A percentile compares a stretch with the other conserved stretches of the same genome.
Conservation (phyloP, 2,797 vertebrate genomes). For the Diplodus sargus region DNA sequence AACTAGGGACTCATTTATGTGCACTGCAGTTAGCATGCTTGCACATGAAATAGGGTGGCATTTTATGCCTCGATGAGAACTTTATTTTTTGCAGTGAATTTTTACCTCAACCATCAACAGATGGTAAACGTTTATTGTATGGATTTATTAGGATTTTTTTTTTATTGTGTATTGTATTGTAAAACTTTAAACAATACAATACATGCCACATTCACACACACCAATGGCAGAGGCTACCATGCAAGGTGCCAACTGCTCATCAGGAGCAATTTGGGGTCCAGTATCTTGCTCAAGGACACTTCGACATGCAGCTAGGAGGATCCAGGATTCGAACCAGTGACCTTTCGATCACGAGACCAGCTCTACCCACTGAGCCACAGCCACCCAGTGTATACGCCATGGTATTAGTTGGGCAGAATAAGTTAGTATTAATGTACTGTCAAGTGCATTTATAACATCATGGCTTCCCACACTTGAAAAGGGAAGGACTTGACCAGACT, state of each 20-base stretch:
- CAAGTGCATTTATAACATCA: too few species aligned
- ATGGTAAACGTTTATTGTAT: conserved; percentile 37
- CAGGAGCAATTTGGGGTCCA: too few species aligned
- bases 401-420: background rate
- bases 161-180: conserved; percentile 31
- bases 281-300: too few species aligned
- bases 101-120: conserved; percentile 38
- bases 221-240: too few species aligned
- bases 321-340: too few species aligned
- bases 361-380: too few species aligned
- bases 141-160: conserved; percentile 36
- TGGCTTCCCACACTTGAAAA: too few species aligned
- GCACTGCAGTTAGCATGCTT: conserved; percentile 50
- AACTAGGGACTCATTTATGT: conserved; percentile 46
- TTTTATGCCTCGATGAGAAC: conserved; percentile 51
- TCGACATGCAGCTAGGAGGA: too few species aligned
- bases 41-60: conserved; percentile 52
- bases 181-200: conserved; percentile 18
- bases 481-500: too few species aligned
- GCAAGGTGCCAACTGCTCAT: too few species aligned
- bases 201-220: too few species aligned
- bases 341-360: too few species aligned
- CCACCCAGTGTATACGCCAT: background rate
- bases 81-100: conserved; percentile 48
- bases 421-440: background rate